phyloP scores from a whole-genome alignment of 2,888 invertebrate species.

The Hyposoter didymator region DNA sequence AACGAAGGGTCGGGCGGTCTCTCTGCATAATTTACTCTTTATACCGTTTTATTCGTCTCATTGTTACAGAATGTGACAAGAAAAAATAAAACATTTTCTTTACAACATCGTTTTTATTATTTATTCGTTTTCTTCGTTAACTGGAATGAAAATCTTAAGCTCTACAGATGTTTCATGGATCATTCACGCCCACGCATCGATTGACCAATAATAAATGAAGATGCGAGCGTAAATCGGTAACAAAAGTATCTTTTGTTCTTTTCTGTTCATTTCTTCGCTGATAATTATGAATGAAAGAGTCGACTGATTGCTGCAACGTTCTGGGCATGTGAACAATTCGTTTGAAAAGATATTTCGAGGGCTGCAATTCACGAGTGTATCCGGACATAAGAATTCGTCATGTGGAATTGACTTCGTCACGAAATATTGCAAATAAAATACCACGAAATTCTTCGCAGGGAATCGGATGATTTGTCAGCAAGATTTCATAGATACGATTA shows the following conservation, averaged over 20 bases:
- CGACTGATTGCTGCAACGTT: conserved; percentile 16
- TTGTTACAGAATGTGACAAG: conserved; percentile 60
- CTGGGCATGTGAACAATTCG: not conserved
- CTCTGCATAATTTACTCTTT: not conserved
- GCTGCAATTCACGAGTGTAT: not conserved
- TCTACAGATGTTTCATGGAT: conserved; percentile 67
- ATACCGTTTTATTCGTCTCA: conserved; percentile 50
- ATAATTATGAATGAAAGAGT: conserved; percentile 26
- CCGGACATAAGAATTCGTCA: conserved; percentile 9
- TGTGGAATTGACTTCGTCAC: conserved; percentile 34
- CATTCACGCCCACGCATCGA: conserved; percentile 13
- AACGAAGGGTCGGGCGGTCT: not conserved
- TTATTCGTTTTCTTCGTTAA: conserved; percentile 42
- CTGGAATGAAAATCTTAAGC: conserved; percentile 75
- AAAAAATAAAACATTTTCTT: conserved; percentile 62
- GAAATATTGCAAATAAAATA: conserved; percentile 17
- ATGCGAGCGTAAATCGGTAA: conserved; percentile 9
- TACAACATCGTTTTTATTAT: conserved; percentile 60
- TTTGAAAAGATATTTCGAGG: conserved; percentile 4
- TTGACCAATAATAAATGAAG: conserved; percentile 23
- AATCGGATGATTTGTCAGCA: not conserved
- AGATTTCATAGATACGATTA: conserved; percentile 4
- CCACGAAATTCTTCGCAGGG: not conserved
- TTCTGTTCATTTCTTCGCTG: not conserved
- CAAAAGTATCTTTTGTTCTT: conserved; percentile 13